Base-by-base conservation (phyloP, 2,797 vertebrate genomes). In the Enteromius afrohamiltoni region DNA sequence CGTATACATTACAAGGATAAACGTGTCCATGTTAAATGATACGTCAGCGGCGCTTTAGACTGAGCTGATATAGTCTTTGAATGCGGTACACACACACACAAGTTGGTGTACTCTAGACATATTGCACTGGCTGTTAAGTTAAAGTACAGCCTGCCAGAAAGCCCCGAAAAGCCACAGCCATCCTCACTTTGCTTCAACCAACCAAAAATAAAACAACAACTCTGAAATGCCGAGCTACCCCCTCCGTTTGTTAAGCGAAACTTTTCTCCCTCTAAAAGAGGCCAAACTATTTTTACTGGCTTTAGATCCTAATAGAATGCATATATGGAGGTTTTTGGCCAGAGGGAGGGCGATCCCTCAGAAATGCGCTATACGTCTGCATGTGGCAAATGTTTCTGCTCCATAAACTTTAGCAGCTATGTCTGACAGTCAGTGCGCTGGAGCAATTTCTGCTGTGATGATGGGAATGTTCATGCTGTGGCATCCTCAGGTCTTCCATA, bases 231-330 rank as follows among this genome's bases (percentile, higher is more conserved):
- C 1, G 19, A 81, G 51, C 70, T 60, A 51, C 64, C 73, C 83
- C 40, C 45, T 81, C n/a, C 2, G 23, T 68, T 69, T 67, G 29
- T 82, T 69, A 81, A 81, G 58, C 40, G 31, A 80, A 67, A 80
- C 71, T 51, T 75, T 80, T 60, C 58, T 8, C 37, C 19, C 37
- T 29, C n/a, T 29, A 60, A 76, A 71, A 74, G 76, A 70, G 51
- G 80, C 80, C 75, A 62, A 79, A 78, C 47, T 85, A 64, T 55
- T 81, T 85, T 83, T 79, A 74, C 51, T 78, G 85, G 68, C 80
- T 45, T 73, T 16, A 23, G 51, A 73, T 58, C 60, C 29, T 58
- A 31, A 79, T 45, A 82, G 19, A 79, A 85, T 71, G 49, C 84
- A 67, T 73, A 79, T 60, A 86, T 79, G 75, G 68, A 79, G 68